Evolutionary conservation across 2,797 vertebrate genomes (phyloP), one percentile per base, ranked within the genome.

Genomic region (Phrynocephalus guinanensis): DNA sequence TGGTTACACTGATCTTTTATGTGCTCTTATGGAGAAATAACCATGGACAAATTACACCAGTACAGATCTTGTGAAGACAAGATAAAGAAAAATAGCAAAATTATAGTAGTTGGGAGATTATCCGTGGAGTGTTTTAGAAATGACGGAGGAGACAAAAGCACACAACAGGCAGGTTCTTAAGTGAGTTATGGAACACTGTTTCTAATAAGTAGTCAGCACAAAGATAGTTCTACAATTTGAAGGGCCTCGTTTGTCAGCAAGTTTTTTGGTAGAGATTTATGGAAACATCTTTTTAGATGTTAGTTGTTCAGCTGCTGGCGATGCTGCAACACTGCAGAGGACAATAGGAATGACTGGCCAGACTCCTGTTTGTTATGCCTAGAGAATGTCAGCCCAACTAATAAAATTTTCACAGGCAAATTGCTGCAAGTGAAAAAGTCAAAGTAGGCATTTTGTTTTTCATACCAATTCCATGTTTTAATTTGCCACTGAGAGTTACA

Each of bases 101-200:
- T 89, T 94, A 91, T 80, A 91, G 91, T 89, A 90, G 88, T 90
- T 91, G 86, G 38, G 91, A 94, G 89, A 94, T 93, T 89, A 94
- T 93, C 88, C 86, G 85, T 88, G 84, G 83, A 84, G 91, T 93
- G 92, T 85, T 93, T 84, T 90, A 90, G 91, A 92, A 94, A 91
- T 93, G 87, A 93, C 91, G 83, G 93, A 92, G 79, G 85, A 52
- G 90, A 92, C 83, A 90, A 84, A 94, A 91, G 92, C 90, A 93
- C 91, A 94, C 63, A 86, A 83, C 79, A 94, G 92, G 92, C 89
- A 94, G 87, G 48, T 84, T 92, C 85, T 86, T 60, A 76, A 84
- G 71, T 94, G 91, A 95, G 90, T 95, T 92, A 94, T 92, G 82
- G 83, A 89, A 92, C 78, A 72, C 50, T 88, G 81, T 80, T 88